Base-by-base conservation (phyloP, 1,140 invertebrate genomes). In the Onthophagus taurus region DNA sequence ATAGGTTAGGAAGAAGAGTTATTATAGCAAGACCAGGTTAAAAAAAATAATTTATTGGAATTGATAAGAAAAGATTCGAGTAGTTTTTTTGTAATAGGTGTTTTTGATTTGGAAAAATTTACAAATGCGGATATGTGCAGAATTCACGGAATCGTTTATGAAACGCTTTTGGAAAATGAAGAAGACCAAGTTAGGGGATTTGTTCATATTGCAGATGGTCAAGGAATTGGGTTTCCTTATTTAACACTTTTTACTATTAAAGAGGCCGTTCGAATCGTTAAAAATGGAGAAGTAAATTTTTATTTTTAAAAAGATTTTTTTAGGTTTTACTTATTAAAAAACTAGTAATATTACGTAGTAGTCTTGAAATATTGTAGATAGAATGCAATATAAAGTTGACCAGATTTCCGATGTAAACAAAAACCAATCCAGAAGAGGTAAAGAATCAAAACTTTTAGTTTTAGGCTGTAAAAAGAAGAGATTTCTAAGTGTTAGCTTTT, bases 91-190 rank as follows among this genome's bases (percentile, higher is more conserved):
- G 52, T 2, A 63, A n/a, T n/a, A 81, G 80, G 83, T 50, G 81
- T 83, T n/a, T 85, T 88, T 63, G 81, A 89, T 66, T 77, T 84
- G 0, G 77, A 83, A 52, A 79, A 80, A 57, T 85, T 78, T 56
- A 81, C 78, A 1, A 84, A 84, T 55, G 80, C 72, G 13, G 82
- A 87, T 52, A 84, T 89, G 76, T 83, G 83, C 58, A 75, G 81
- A 36, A 75, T 85, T 0, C 82, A 86, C 59, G 81, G 76, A 3
- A 76, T 85, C 16, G 78, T 80, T 9, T 87, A 86, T 57, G 86
- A 90, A 58, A 76, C 80, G 1, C 51, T 89, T 12, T 78, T 89
- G 76, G 83, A 87, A 58, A 81, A 88, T 53, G 85, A 90, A 59
- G 79, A 86, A 48, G 80, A 74, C 55, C 85, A 89, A 63, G 70